phyloP scores from a whole-genome alignment of 2,113 vertebrate genomes.

The Hemicordylus capensis region DNA sequence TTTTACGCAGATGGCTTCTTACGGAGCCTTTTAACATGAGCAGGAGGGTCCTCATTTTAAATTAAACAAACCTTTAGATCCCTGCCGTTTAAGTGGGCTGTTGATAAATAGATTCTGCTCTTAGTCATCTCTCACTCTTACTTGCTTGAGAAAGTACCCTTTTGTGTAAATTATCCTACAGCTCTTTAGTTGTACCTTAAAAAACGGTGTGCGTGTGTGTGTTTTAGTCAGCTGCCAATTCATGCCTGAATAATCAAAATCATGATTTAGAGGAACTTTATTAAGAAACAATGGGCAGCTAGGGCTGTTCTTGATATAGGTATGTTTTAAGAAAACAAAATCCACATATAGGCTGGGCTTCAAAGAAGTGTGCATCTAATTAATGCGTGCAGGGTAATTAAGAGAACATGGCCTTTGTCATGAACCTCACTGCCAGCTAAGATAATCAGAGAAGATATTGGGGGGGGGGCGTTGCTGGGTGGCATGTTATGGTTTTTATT shows the following conservation, averaged over 20 bases:
- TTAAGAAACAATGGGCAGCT: slow-evolving; percentile 22
- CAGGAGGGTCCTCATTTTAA: slow-evolving; percentile 57
- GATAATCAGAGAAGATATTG: too few relatives aligned
- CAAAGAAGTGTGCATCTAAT: not conserved
- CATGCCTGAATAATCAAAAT: slow-evolving; percentile 37
- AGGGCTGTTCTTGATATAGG: not conserved
- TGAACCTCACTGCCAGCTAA: too few relatives aligned
- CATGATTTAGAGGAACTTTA: slow-evolving; percentile 43
- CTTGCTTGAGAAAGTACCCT: slow-evolving; percentile 44
- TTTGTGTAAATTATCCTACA: slow-evolving; percentile 19
- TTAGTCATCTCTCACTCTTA: slow-evolving; percentile 52
- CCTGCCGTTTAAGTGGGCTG: slow-evolving; percentile 58
- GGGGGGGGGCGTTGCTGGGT: too few relatives aligned
- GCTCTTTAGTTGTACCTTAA: slow-evolving; percentile 52
- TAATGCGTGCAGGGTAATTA: too few relatives aligned
- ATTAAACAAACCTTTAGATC: slow-evolving; percentile 63
- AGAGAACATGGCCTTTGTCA: too few relatives aligned
- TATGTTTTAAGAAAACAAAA: not conserved
- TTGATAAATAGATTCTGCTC: slow-evolving; percentile 65
- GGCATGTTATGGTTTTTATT: too few relatives aligned
- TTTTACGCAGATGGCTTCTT: slow-evolving; percentile 50
- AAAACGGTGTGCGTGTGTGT: too few relatives aligned
- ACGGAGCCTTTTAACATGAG: slow-evolving; percentile 48
- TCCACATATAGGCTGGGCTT: not conserved
- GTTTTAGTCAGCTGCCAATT: slow-evolving; percentile 37